Evolutionary conservation across 2,797 vertebrate species (phyloP).

Genomic region (Phrynocephalus vlangalii): DNA sequence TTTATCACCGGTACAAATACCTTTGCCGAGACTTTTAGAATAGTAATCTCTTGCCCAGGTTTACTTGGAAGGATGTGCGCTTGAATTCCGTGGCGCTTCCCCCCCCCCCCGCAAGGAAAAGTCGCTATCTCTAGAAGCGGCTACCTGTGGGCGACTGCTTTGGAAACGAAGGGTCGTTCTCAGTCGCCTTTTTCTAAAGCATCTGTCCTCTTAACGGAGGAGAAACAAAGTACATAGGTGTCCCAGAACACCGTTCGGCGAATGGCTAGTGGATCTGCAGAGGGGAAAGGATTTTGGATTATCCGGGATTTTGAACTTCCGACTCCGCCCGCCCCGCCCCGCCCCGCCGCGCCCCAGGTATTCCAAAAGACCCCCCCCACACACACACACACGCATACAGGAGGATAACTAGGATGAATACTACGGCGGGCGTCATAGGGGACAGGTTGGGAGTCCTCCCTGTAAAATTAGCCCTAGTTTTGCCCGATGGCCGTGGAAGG

Average conservation of each 20-base stretch:
- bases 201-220: neutral
- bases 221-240: neutral
- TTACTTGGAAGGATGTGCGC: neutral
- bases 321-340: neutral
- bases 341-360: no score
- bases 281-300: neutral
- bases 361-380: neutral
- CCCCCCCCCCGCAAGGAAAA: no score
- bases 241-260: no score
- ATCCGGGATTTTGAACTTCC: no score
- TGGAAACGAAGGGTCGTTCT: neutral
- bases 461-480: constrained; percentile 39
- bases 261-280: neutral
- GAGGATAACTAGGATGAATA: neutral
- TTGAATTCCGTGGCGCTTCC: neutral
- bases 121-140: no score
- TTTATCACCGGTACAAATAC: neutral
- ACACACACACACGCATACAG: neutral
- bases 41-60: neutral
- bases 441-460: neutral
- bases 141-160: neutral
- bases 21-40: neutral
- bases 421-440: neutral
- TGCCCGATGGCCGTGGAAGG: no score
- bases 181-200: neutral